These are phyloP conservation scores for Microvelia longipes DNA, from an alignment of 1,140 invertebrate species.

Conservation along the genomic window DNA sequence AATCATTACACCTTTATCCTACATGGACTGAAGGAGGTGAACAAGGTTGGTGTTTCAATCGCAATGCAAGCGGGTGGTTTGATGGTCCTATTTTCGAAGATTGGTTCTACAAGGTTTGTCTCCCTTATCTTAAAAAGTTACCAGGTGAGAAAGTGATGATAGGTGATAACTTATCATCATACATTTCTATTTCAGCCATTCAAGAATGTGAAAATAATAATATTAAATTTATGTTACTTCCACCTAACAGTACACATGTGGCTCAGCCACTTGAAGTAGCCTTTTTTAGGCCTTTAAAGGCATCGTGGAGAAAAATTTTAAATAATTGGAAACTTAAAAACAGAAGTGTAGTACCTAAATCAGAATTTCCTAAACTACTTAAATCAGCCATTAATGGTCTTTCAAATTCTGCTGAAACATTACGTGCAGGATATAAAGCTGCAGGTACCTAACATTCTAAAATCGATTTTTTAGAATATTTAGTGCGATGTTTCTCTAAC, in stretches of 20 bases:
- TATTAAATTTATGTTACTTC: neutral
- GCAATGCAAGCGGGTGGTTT: neutral
- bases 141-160: neutral
- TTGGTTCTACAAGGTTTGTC: neutral
- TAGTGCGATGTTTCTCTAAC: too few species aligned
- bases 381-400: too few species aligned
- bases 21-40: neutral
- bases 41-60: neutral
- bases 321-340: too few species aligned
- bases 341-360: too few species aligned
- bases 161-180: neutral
- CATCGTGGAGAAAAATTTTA: neutral
- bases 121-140: neutral
- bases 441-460: too few species aligned
- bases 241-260: neutral
- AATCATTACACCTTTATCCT: neutral
- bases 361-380: too few species aligned
- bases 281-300: neutral
- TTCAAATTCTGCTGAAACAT: too few species aligned
- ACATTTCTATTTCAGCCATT: neutral
- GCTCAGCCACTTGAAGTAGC: neutral
- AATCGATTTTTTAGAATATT: too few species aligned
- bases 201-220: neutral
- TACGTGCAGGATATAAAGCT: too few species aligned
- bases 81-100: neutral